Percentiles rank a stretch among this genome's conserved stretches.
These are phyloP conservation scores for Myotis vivesi DNA, from an alignment of 2,797 vertebrate genomes.

Conservation along the genomic window DNA sequence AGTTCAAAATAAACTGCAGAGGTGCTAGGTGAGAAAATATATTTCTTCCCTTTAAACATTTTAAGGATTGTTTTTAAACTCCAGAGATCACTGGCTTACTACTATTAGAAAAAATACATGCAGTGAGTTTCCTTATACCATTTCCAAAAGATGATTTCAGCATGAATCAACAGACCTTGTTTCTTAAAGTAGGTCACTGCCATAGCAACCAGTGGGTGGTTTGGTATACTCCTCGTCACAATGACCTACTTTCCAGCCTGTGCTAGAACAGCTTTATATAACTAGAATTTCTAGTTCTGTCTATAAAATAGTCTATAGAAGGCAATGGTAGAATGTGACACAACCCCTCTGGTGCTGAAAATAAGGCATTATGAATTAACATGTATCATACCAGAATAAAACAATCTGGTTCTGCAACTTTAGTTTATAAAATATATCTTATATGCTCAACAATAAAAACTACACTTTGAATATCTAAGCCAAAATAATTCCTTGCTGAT, in stretches of 20 bases:
- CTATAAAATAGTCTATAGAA: conserved; percentile 70
- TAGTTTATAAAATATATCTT: conserved; percentile 55
- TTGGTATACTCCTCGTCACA: conserved; percentile 83
- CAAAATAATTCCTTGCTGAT: conserved; percentile 51
- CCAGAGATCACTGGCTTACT: conserved; percentile 37
- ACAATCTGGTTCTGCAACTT: background rate
- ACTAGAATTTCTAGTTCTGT: conserved; percentile 79
- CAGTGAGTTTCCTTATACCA: conserved; percentile 76
- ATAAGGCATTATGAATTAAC: conserved; percentile 56
- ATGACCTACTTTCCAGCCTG: conserved; percentile 87
- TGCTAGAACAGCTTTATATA: conserved; percentile 77
- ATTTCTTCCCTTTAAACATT: conserved; percentile 57
- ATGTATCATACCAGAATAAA: conserved; percentile 50
- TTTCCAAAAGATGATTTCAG: conserved; percentile 83
- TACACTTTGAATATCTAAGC: conserved; percentile 44
- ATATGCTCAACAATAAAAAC: conserved; percentile 44
- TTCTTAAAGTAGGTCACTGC: conserved; percentile 88
- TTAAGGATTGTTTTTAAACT: conserved; percentile 1
- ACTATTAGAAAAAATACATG: conserved; percentile 42
- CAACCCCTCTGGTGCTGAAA: conserved; percentile 40
- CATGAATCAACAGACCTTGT: conserved; percentile 87
- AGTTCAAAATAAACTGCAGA: conserved; percentile 51
- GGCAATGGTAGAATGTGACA: conserved; percentile 58
- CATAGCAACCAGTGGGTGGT: conserved; percentile 85
- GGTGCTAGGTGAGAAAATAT: conserved; percentile 30